Evolutionary conservation across 2,888 invertebrate species (phyloP).

Genomic region (Apocheima hispidaria): DNA sequence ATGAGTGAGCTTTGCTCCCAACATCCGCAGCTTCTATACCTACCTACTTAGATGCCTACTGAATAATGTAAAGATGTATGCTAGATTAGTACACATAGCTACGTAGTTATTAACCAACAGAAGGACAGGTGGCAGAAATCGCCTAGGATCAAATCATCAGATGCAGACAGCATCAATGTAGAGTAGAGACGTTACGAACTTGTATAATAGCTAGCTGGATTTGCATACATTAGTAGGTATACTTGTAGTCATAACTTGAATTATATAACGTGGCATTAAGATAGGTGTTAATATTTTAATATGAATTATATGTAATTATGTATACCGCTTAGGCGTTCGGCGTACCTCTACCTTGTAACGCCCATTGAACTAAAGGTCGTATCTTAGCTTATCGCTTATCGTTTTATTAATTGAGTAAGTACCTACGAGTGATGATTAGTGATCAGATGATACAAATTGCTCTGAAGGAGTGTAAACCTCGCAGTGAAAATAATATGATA

Average conservation of each 20-base stretch:
- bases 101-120: too few relatives aligned
- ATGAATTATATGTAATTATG: too few relatives aligned
- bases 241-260: constrained; percentile 15
- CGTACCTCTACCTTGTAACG: constrained; percentile 1
- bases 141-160: too few relatives aligned
- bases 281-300: not conserved
- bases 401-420: not conserved
- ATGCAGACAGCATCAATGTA: not conserved
- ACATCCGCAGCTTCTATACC: too few relatives aligned
- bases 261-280: constrained; percentile 19
- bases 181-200: constrained; percentile 15
- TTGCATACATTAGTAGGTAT: constrained; percentile 26
- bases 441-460: constrained; percentile 23
- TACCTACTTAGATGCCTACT: too few relatives aligned
- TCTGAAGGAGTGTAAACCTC: constrained; percentile 28
- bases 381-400: not conserved
- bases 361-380: constrained; percentile 1
- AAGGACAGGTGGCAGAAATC: too few relatives aligned
- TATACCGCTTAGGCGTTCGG: constrained; percentile 5
- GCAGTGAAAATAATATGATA: constrained; percentile 34
- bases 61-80: too few relatives aligned
- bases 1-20: too few relatives aligned
- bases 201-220: constrained; percentile 18
- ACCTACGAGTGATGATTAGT: constrained; percentile 6
- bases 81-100: too few relatives aligned